These are phyloP conservation scores for Henricia sp. DNA, from an alignment of 53 echinoderm and acorn worm species.

Conservation along the genomic window DNA sequence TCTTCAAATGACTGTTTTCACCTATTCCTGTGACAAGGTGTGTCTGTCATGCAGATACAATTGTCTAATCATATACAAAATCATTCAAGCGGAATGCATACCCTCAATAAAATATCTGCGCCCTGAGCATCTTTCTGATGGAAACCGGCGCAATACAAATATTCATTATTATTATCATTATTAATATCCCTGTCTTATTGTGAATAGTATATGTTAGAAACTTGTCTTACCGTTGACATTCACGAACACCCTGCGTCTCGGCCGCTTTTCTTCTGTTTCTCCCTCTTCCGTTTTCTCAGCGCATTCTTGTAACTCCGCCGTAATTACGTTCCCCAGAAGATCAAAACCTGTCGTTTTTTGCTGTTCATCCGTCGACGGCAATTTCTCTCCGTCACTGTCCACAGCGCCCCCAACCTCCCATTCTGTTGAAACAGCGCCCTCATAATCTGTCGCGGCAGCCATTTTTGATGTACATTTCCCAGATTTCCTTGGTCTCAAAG, in stretches of 20 bases:
- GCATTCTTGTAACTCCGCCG: not conserved
- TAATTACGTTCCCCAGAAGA: slow-evolving; percentile 8
- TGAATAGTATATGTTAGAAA: no score
- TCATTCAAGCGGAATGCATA: no score
- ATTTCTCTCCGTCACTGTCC: not conserved
- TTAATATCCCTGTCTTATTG: no score
- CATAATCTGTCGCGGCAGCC: not conserved
- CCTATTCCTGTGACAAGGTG: no score
- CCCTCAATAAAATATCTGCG: no score
- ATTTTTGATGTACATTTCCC: not conserved
- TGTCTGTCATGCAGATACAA: no score
- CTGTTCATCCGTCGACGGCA: not conserved
- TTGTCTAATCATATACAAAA: no score
- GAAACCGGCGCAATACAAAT: no score
- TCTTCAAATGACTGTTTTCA: no score
- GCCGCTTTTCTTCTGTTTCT: not conserved
- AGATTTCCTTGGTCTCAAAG: not conserved
- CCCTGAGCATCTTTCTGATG: no score
- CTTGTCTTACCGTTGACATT: slow-evolving; percentile 3
- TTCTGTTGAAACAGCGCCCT: not conserved
- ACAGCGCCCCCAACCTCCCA: not conserved
- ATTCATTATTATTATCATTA: no score
- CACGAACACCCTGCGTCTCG: slow-evolving; percentile 2
- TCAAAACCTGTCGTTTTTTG: no score
- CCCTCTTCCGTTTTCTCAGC: not conserved